phyloP scores from a whole-genome alignment of 1,140 invertebrate genomes.

The Panagrolaimus sp. region DNA sequence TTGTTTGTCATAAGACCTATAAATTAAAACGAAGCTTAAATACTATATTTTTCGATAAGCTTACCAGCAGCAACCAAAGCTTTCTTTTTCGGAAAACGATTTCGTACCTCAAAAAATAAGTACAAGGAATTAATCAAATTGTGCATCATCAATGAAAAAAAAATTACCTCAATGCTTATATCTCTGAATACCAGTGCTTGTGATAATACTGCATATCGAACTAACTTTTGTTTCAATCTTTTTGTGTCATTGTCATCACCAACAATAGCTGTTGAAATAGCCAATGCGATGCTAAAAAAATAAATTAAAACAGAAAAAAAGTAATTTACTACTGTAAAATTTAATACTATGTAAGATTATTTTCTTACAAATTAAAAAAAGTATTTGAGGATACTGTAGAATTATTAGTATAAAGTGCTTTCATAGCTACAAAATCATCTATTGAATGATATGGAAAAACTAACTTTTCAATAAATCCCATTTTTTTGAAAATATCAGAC shows the following conservation, averaged over 20 bases:
- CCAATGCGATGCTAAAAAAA: slow-evolving; percentile 3
- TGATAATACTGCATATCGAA: slow-evolving; percentile 7
- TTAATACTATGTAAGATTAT: too few relatives aligned
- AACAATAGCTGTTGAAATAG: neutral
- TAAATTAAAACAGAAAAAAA: too few relatives aligned
- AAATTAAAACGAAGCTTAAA: slow-evolving; percentile 2
- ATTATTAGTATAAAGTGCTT: too few relatives aligned
- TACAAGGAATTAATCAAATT: too few relatives aligned
- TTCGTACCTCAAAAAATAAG: neutral
- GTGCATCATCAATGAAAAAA: too few relatives aligned
- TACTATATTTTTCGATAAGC: neutral
- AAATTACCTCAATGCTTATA: too few relatives aligned
- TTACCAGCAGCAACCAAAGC: neutral
- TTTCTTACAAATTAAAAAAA: too few relatives aligned
- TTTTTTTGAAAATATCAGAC: slow-evolving; percentile 10
- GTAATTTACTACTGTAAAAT: too few relatives aligned
- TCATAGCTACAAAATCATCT: too few relatives aligned
- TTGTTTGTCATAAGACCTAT: slow-evolving; percentile 1
- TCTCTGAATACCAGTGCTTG: slow-evolving; percentile 6
- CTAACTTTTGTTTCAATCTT: neutral
- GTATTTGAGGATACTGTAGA: too few relatives aligned
- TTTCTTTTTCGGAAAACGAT: neutral
- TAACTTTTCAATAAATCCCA: slow-evolving; percentile 5
- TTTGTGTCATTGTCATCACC: neutral
- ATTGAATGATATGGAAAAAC: neutral